Evolutionary conservation across 2,797 vertebrate species (phyloP).

Genomic region (Synaphobranchus kaupii): DNA sequence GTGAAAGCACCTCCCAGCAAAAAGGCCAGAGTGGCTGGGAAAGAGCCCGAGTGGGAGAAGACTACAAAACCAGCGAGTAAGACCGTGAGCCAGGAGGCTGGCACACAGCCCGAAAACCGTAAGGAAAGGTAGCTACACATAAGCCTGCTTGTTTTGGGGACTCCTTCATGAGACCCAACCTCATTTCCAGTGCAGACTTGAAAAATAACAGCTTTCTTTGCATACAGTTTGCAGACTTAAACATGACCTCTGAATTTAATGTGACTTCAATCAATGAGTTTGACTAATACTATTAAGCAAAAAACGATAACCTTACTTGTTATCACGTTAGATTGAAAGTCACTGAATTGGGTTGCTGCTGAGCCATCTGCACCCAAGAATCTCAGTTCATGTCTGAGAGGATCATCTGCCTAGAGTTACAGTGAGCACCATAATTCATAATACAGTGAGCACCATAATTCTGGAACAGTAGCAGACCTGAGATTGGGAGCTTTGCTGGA

Average conservation of each 20-base stretch:
- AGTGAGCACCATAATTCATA: too few relatives aligned
- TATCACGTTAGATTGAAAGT: not conserved
- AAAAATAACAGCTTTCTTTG: not conserved
- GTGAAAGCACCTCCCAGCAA: slow-evolving; percentile 75
- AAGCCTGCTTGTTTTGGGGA: not conserved
- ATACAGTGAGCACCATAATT: not conserved
- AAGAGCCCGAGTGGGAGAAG: slow-evolving; percentile 62
- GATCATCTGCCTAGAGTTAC: not conserved
- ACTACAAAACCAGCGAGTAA: slow-evolving; percentile 61
- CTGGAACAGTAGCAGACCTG: not conserved
- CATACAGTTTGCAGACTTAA: not conserved
- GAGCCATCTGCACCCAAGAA: not conserved
- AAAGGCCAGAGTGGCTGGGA: slow-evolving; percentile 69
- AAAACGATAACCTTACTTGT: not conserved
- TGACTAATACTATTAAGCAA: not conserved
- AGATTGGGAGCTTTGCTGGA: not conserved
- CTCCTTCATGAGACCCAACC: not conserved
- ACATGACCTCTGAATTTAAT: not conserved
- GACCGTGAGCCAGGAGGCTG: slow-evolving; percentile 60
- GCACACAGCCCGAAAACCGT: slow-evolving; percentile 47
- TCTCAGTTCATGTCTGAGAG: not conserved
- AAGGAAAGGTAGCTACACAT: slow-evolving; percentile 70
- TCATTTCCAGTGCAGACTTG: not conserved
- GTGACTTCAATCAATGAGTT: not conserved
- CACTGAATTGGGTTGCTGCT: not conserved